Percentiles rank a stretch among this genome's conserved stretches.
These are phyloP conservation scores for Chaetops frenatus DNA, from an alignment of 2,113 vertebrate genomes.

Conservation along the genomic window DNA sequence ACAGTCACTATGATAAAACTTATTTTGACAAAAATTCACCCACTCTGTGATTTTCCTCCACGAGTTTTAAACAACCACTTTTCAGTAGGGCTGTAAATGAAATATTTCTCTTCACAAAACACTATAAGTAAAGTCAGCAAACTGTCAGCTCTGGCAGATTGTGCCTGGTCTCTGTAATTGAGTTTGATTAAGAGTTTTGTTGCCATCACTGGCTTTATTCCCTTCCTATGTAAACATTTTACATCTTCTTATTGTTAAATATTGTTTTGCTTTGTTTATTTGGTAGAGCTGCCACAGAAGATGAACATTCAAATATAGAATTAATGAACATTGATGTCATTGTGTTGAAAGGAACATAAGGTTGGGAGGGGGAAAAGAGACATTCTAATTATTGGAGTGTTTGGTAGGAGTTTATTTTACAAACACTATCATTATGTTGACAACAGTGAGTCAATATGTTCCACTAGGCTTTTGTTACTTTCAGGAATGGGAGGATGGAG, in stretches of 20 bases:
- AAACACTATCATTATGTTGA: slow-evolving; percentile 58
- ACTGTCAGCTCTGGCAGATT: neutral
- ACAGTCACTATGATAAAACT: neutral
- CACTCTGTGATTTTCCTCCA: neutral
- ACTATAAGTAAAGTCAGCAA: neutral
- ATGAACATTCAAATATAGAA: slow-evolving; percentile 26
- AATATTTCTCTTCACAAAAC: neutral
- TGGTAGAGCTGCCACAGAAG: neutral
- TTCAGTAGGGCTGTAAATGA: neutral
- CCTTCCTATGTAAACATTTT: slow-evolving; percentile 10
- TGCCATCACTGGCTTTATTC: neutral
- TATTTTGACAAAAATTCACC: neutral
- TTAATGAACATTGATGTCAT: slow-evolving; percentile 50
- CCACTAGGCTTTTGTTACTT: slow-evolving; percentile 39
- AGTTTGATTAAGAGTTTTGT: slow-evolving; percentile 10
- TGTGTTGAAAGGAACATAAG: slow-evolving; percentile 52
- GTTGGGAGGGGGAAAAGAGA: neutral
- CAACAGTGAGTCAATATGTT: slow-evolving; percentile 18
- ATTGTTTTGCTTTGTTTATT: slow-evolving; percentile 24
- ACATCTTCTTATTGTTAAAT: slow-evolving; percentile 28
- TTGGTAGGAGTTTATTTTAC: slow-evolving; percentile 48
- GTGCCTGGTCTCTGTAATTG: neutral
- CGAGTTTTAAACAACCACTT: neutral
- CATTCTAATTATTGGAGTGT: slow-evolving; percentile 39
- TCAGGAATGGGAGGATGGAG: neutral